Base-by-base conservation (phyloP, 2,888 invertebrate species). In the Habrosyne pyritoides region DNA sequence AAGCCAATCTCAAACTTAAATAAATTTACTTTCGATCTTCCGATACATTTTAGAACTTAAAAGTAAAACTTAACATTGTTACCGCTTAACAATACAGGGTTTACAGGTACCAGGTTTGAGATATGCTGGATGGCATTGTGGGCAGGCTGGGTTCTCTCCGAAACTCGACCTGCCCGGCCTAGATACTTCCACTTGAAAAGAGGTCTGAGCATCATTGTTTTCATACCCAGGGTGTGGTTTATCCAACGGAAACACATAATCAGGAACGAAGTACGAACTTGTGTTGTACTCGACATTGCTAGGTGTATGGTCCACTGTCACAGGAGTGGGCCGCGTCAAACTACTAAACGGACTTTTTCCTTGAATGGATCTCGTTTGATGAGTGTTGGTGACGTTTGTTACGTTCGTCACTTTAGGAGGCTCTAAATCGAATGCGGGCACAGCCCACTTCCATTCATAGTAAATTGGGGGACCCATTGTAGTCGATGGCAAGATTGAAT, bases 371-470 rank as follows among this genome's bases (percentile, higher is more conserved):
- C 79, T 79, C 1, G 79, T 75, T 53, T 78, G 77, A 10, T 73
- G 73, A 0, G 67, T 50, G 53, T 67, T 65, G 4, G 85, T 63
- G 53, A 67, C 59, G 59, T 83, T 77, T 14, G 83, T 86, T 4
- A 79, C 85, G 61, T 94, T 93, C 3, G 81, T 81, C 28, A 68
- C 58, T 61, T 93, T 94, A 0, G 94, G 94, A 7, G 93, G 94
- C 60, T 93, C 89, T 1, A 94, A 75, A 12, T 93, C 94, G 55
- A 94, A 92, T 0, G 94, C 93, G 0, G 94, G 94, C 0, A 94
- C 93, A 5, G 94, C 94, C 94, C 94, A 94, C 77, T 94, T 94
- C 94, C 94, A 94, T 75, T 94, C 94, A 65, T 94, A 94, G 68
- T 94, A 94, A 53, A 94, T 93, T 0, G 94, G 94, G 0, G 94